Conservation (phyloP, 2,888 invertebrate species). For the Plagiodera versicolora region DNA sequence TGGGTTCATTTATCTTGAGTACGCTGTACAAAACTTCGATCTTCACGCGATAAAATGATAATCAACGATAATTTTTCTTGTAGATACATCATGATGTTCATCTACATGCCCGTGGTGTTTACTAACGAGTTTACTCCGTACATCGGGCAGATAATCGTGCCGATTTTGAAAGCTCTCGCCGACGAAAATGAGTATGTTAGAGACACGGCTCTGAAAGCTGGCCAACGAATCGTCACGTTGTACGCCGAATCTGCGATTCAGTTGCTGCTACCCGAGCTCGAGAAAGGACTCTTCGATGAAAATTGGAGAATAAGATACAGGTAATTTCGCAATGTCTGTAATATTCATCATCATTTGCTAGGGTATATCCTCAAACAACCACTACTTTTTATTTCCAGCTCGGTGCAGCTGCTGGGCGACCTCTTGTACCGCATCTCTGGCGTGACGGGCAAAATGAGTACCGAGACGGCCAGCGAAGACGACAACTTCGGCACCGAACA, state of each 20-base stretch:
- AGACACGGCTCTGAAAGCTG: constrained; percentile 95
- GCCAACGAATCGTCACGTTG: constrained; percentile 93
- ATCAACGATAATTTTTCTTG: too few relatives aligned
- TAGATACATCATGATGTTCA: constrained; percentile 98
- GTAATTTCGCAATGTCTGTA: too few relatives aligned
- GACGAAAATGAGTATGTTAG: constrained; percentile 99
- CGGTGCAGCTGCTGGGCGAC: constrained; percentile 94
- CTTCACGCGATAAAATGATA: too few relatives aligned
- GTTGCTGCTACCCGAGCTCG: constrained; percentile 89
- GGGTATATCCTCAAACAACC: too few relatives aligned
- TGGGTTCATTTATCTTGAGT: not conserved
- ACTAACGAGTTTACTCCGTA: constrained; percentile 94
- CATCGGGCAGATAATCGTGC: constrained; percentile 88
- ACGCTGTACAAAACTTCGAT: too few relatives aligned
- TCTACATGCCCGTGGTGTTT: constrained; percentile 98
- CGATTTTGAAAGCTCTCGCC: constrained; percentile 94
- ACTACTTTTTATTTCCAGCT: constrained; percentile 68
- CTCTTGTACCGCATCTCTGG: constrained; percentile 94
- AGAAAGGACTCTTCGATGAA: constrained; percentile 93
- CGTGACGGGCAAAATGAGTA: constrained; percentile 98
- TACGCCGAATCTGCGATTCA: constrained; percentile 96
- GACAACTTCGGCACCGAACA: constrained; percentile 99
- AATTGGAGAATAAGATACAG: constrained; percentile 94
- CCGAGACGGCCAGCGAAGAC: constrained; percentile 96
- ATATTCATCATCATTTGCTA: too few relatives aligned